A percentile compares a stretch with the other conserved stretches of the same genome.
Evolutionary conservation across 2,888 invertebrate genomes (phyloP).

Genomic region (Pimpla rufipes): DNA sequence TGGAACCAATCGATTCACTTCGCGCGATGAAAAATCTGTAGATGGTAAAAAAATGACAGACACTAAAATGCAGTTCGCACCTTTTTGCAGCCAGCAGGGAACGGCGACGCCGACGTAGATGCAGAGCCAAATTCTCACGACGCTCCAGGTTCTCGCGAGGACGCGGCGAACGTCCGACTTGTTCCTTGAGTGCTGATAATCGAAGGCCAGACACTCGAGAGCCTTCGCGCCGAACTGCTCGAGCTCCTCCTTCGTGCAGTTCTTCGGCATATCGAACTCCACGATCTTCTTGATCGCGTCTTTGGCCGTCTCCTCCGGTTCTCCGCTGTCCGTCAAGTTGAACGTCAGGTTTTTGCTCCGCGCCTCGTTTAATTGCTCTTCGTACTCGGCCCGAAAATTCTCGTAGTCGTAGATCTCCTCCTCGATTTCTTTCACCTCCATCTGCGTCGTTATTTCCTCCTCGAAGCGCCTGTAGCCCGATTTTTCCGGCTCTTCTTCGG

Average conservation of each 20-base stretch:
- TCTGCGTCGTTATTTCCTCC: slow-evolving; percentile 34
- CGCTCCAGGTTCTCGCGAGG: slow-evolving; percentile 79
- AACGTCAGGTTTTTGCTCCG: slow-evolving; percentile 82
- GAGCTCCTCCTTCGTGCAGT: slow-evolving; percentile 86
- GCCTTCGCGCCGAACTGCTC: slow-evolving; percentile 85
- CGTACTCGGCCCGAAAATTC: slow-evolving; percentile 85
- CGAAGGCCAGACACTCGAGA: slow-evolving; percentile 83
- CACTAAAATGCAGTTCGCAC: slow-evolving; percentile 74
- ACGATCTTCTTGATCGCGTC: slow-evolving; percentile 83
- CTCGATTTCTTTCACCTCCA: slow-evolving; percentile 71
- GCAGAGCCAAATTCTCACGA: slow-evolving; percentile 84
- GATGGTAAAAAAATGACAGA: no score
- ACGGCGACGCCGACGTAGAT: slow-evolving; percentile 85
- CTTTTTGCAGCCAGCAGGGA: slow-evolving; percentile 86
- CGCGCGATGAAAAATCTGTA: no score
- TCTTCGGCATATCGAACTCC: slow-evolving; percentile 82
- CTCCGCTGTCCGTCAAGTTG: slow-evolving; percentile 84
- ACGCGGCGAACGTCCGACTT: slow-evolving; percentile 71
- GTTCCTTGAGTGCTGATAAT: slow-evolving; percentile 80
- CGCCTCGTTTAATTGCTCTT: slow-evolving; percentile 82
- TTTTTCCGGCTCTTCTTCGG: background rate
- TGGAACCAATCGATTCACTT: no score
- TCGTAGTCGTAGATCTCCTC: slow-evolving; percentile 84
- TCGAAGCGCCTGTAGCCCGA: slow-evolving; percentile 4
- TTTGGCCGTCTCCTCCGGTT: slow-evolving; percentile 82